phyloP scores from a whole-genome alignment of 1,140 invertebrate species.

The Drosophila kikkawai region DNA sequence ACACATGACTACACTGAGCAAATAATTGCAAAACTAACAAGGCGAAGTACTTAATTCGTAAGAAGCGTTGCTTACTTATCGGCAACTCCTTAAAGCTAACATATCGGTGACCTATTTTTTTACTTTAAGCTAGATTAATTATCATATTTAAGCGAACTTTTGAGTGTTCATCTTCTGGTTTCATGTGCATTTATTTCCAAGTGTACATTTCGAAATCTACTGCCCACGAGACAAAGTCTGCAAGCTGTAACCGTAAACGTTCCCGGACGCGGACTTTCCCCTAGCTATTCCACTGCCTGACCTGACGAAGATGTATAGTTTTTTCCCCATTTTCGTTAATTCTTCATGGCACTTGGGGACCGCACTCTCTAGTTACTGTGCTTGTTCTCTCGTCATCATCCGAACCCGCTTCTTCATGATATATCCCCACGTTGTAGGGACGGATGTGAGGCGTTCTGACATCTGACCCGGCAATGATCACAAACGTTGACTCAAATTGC shows the following conservation, averaged over 20 bases:
- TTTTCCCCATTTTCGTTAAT: slow-evolving; percentile 68
- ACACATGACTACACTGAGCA: slow-evolving; percentile 16
- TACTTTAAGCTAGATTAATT: neutral
- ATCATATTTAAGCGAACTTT: neutral
- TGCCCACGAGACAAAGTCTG: slow-evolving; percentile 64
- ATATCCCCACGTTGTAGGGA: slow-evolving; percentile 13
- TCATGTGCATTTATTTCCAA: neutral
- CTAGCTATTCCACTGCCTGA: slow-evolving; percentile 9
- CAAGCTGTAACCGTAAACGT: slow-evolving; percentile 35
- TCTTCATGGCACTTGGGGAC: slow-evolving; percentile 69
- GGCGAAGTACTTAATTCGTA: neutral
- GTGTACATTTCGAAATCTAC: slow-evolving; percentile 62
- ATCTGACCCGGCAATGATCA: slow-evolving; percentile 60
- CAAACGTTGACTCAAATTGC: slow-evolving; percentile 41
- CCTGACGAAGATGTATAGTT: slow-evolving; percentile 75
- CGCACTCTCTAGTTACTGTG: slow-evolving; percentile 45
- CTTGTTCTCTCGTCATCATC: slow-evolving; percentile 20
- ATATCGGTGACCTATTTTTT: neutral
- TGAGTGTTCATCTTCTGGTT: neutral
- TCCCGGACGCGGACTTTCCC: slow-evolving; percentile 7
- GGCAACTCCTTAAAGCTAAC: neutral
- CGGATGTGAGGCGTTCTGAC: slow-evolving; percentile 69
- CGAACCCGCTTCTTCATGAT: slow-evolving; percentile 50
- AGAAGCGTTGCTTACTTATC: neutral
- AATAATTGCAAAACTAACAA: neutral